Percentiles rank a stretch among this genome's conserved stretches.
These are phyloP conservation scores for Drosophila malerkotliana DNA, from an alignment of 1,140 invertebrate species.

Conservation along the genomic window DNA sequence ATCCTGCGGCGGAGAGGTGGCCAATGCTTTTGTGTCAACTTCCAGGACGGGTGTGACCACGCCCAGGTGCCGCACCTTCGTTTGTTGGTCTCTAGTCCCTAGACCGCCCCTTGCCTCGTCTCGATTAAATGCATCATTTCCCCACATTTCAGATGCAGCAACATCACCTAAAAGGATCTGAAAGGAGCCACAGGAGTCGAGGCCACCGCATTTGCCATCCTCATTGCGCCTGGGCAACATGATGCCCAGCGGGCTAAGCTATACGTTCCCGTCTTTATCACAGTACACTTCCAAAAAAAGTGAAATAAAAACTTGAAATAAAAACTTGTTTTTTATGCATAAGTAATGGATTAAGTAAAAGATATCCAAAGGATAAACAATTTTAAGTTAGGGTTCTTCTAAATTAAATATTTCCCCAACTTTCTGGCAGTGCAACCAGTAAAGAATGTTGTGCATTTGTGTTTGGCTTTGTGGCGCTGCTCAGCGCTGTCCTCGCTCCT, in stretches of 20 bases:
- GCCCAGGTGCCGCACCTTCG: slow-evolving; percentile 17
- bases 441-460: slow-evolving; percentile 71
- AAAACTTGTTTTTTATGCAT: too few relatives aligned
- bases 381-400: not conserved
- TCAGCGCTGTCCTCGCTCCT: slow-evolving; percentile 41
- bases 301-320: not conserved
- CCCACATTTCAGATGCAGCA: slow-evolving; percentile 65
- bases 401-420: not conserved
- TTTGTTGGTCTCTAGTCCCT: slow-evolving; percentile 28
- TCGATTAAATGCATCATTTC: slow-evolving; percentile 78
- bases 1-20: not conserved
- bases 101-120: slow-evolving; percentile 26
- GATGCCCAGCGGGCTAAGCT: slow-evolving; percentile 47
- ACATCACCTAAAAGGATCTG: slow-evolving; percentile 25
- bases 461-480: slow-evolving; percentile 62
- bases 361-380: too few relatives aligned
- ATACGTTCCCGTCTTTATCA: slow-evolving; percentile 19
- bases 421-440: slow-evolving; percentile 4
- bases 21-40: slow-evolving; percentile 53
- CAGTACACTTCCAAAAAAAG: slow-evolving; percentile 13
- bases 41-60: slow-evolving; percentile 21
- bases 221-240: slow-evolving; percentile 33
- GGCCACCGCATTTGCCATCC: slow-evolving; percentile 43
- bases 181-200: slow-evolving; percentile 47
- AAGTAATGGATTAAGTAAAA: too few relatives aligned